These are phyloP conservation scores for Enteromius paludinosus DNA, from an alignment of 2,797 vertebrate genomes.

Conservation along the genomic window DNA sequence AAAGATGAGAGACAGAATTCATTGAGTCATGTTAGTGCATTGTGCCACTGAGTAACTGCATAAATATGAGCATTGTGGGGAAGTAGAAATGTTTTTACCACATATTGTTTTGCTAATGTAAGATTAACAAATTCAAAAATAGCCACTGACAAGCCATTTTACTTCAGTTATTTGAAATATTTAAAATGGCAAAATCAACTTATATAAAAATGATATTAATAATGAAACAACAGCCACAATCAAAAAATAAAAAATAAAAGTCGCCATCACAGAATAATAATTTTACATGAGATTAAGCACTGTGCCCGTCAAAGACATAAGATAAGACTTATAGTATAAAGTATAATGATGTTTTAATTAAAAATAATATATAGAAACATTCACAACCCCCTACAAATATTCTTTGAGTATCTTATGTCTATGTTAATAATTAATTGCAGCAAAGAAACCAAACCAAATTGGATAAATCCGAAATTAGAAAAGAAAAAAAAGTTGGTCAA, in stretches of 20 bases:
- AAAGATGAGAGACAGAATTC: slow-evolving; percentile 1
- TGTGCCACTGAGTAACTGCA: not conserved
- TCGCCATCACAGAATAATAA: not conserved
- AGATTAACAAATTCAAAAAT: not conserved
- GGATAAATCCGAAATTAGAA: no score
- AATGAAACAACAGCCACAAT: not conserved
- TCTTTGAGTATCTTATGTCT: not conserved
- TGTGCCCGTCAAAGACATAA: not conserved
- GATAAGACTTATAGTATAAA: not conserved
- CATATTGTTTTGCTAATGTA: not conserved
- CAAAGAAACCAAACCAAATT: not conserved
- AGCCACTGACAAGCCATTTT: not conserved
- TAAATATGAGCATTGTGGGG: not conserved
- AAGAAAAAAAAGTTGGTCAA: no score
- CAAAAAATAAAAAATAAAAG: not conserved
- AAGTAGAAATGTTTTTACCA: not conserved
- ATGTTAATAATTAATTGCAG: not conserved
- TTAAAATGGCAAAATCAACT: not conserved
- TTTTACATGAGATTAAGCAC: not conserved
- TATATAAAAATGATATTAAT: not conserved
- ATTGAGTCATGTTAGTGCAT: not conserved
- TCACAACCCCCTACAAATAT: no score
- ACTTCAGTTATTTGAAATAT: not conserved
- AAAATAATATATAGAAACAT: no score
- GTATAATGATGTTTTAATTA: not conserved